A percentile compares a stretch with the other conserved stretches of the same genome.
phyloP scores from a whole-genome alignment of 1,140 invertebrate genomes.

The Frieseomelitta varia region DNA sequence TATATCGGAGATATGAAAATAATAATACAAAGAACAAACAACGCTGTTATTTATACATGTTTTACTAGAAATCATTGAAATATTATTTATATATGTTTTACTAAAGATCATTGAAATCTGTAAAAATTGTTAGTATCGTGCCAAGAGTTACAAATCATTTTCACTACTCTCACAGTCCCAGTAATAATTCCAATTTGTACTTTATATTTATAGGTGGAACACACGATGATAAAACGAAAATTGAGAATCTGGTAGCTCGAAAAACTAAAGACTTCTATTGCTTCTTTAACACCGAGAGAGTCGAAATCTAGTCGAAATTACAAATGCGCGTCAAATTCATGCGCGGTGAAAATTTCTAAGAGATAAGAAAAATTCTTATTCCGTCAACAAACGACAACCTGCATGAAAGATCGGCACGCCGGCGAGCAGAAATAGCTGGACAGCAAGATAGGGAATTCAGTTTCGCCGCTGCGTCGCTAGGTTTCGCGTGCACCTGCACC shows the following conservation, averaged over 20 bases:
- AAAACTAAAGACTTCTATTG: too few species aligned
- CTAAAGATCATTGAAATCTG: too few species aligned
- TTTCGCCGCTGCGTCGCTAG: background rate
- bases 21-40: too few species aligned
- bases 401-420: background rate
- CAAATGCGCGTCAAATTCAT: background rate
- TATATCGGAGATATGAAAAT: too few species aligned
- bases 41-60: too few species aligned
- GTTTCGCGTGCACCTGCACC: conserved; percentile 9
- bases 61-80: too few species aligned
- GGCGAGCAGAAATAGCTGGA: background rate
- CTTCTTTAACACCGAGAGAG: background rate
- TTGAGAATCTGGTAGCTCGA: background rate
- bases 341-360: background rate
- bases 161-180: too few species aligned
- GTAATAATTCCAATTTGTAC: background rate
- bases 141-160: too few species aligned
- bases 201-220: background rate
- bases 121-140: too few species aligned
- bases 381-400: too few species aligned
- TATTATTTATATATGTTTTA: too few species aligned
- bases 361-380: background rate
- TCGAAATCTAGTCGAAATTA: background rate
- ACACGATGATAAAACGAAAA: background rate
- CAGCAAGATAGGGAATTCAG: background rate